These are phyloP conservation scores for Crotalus helleri DNA, from an alignment of 2,113 vertebrate genomes.

Conservation along the genomic window DNA sequence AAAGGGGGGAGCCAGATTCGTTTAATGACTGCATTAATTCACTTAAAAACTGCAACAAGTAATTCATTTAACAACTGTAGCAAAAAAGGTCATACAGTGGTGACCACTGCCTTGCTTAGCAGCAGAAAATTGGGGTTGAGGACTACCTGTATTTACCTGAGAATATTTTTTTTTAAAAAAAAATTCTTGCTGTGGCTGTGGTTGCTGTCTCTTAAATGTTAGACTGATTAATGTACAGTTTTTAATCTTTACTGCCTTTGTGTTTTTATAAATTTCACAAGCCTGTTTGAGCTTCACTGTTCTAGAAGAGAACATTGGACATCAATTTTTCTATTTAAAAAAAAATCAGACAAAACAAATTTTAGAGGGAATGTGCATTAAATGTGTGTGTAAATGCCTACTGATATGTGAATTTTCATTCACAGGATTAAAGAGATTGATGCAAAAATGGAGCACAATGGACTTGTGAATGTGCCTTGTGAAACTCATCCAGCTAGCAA, in stretches of 20 bases:
- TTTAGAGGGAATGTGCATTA: neutral
- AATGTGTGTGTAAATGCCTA: neutral
- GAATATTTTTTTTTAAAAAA: neutral
- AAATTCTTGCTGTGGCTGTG: neutral
- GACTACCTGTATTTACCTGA: neutral
- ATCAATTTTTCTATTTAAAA: neutral
- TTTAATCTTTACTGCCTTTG: neutral
- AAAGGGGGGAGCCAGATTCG: no score
- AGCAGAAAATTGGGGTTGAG: neutral
- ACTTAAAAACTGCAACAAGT: no score
- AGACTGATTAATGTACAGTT: neutral
- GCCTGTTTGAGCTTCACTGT: neutral
- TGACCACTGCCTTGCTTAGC: neutral
- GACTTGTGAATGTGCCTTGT: neutral
- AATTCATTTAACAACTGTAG: neutral
- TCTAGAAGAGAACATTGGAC: neutral
- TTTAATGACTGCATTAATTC: no score
- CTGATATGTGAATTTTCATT: neutral
- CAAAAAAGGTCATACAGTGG: neutral
- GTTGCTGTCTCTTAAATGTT: neutral
- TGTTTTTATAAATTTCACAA: neutral
- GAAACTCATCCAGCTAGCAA: neutral
- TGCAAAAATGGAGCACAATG: neutral
- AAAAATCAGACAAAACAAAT: neutral
- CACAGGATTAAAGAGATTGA: neutral